Conservation (phyloP, 2,113 vertebrate species). For the Enhydra lutris region DNA sequence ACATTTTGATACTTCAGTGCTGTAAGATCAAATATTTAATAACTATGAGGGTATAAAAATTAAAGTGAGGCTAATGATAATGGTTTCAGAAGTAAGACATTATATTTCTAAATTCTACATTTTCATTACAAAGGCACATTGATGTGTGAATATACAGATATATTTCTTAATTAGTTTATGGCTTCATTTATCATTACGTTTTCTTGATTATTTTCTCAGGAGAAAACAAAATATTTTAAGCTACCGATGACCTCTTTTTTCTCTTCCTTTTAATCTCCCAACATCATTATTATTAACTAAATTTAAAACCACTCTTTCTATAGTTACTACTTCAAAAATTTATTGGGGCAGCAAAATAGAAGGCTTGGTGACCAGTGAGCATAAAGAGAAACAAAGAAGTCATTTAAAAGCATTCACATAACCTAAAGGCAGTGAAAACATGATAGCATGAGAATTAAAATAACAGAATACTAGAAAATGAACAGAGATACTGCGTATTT, state of each 20-base stretch:
- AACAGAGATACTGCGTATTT: background rate
- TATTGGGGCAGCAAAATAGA: background rate
- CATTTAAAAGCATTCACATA: background rate
- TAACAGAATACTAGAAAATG: background rate
- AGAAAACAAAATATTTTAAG: constrained; percentile 12
- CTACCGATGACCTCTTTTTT: background rate
- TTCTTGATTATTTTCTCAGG: constrained; percentile 5
- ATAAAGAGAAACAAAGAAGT: background rate
- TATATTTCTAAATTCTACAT: background rate
- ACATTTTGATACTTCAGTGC: background rate
- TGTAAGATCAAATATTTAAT: background rate
- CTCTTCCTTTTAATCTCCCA: background rate
- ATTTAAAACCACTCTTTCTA: background rate
- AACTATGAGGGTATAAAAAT: background rate
- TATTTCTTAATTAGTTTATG: background rate
- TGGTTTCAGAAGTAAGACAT: background rate
- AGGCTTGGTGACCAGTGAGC: background rate
- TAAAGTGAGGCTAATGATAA: background rate
- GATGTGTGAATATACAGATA: background rate
- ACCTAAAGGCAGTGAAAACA: background rate
- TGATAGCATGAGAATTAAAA: background rate
- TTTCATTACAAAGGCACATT: background rate
- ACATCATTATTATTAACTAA: background rate
- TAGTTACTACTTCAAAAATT: background rate
- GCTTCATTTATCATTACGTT: background rate